Base-by-base conservation (phyloP, 2,113 vertebrate species). In the Perognathus longimembris region DNA sequence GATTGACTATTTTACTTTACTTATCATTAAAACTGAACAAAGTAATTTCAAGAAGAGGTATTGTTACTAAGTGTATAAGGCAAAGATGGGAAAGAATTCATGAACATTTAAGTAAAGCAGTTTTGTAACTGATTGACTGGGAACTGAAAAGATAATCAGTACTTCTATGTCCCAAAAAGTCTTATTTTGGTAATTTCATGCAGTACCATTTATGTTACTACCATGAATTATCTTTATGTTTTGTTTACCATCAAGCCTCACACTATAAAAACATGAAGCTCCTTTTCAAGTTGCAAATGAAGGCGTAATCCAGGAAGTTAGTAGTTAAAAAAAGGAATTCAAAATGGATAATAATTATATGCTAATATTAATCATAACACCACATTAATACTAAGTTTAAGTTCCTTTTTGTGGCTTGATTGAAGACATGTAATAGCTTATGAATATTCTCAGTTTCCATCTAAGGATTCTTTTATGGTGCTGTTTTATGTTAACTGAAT, bases 191-290 rank as follows among this genome's bases (percentile, higher is more conserved):
- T 32, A 80, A 74, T 91, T 91, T 85, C 79, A 73, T 74, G 34
- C 26, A 91, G 26, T 34, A 59, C 4, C 17, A 69, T 6, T 89
- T 87, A 78, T 92, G 36, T n/a, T 61, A 91, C 87, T 89, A 76
- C 57, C 12, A 34, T 90, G 73, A 82, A 83, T 94, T 93, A 89
- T 64, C 79, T 90, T 75, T 78, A 89, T 87, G 40, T 89, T 83
- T 69, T 75, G 59, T 42, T 87, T 88, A 34, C 85, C 59, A 75
- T 73, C 40, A 64, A 81, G 40, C n/a, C 21, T 75, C 2, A 70
- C 24, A 66, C 42, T 88, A 61, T 75, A 80, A 94, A 84, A 92
- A 26, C 18, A 66, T n/a, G 3, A 22, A 93, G 24, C 17, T 75
- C 76, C 66, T 93, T 50, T 82, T 69, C 67, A 93, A 63, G 9